Base-by-base conservation (phyloP, 2,113 vertebrate genomes). In the Daphoenositta chrysoptera region DNA sequence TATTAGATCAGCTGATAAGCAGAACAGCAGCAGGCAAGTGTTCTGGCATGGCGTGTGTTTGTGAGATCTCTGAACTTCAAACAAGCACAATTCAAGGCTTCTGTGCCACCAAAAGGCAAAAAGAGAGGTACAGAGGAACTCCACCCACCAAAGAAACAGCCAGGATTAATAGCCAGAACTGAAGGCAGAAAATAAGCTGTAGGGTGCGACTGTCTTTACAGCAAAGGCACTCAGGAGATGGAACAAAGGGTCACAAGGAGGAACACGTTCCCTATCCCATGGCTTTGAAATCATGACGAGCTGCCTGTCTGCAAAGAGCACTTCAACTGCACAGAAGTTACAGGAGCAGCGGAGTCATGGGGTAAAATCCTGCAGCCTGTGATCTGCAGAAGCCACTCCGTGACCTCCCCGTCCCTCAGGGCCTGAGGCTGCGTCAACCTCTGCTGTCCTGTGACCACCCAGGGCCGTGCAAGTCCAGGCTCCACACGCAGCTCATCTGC, bases 181-280 rank as follows among this genome's bases (percentile, higher is more conserved):
- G 65, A 78, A 92, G 76, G 68, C 68, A 93, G 82, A 92, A 93
- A 96, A 91, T 93, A 93, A 96, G 84, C 78, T 86, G 82, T 73
- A 65, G 79, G 82, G 90, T 90, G 88, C 10, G 1, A 93, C 75
- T 73, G 90, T 56, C 79, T 86, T 93, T 64, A 81, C 58, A 83
- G 92, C 3, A 33, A 73, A 95, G 81, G 93, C 93, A 83, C 87
- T 94, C 58, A 81, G 0, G n/a, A 92, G 89, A 56, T 51, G 86
- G 95, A 94, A 97, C 95, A 90, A 95, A 93, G 83, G 95, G 96
- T 97, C 95, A 96, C 79, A 78, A 81, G 76, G 83, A 95, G 71
- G 82, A 87, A 61, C 87, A 83, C 13, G 57, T 70, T 94, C 92
- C 69, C 50, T 57, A 27, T 71, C 90, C 85, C 15, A 2, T 31